These are phyloP conservation scores for Antheraea mylitta DNA, from an alignment of 1,140 invertebrate genomes.

Conservation along the genomic window DNA sequence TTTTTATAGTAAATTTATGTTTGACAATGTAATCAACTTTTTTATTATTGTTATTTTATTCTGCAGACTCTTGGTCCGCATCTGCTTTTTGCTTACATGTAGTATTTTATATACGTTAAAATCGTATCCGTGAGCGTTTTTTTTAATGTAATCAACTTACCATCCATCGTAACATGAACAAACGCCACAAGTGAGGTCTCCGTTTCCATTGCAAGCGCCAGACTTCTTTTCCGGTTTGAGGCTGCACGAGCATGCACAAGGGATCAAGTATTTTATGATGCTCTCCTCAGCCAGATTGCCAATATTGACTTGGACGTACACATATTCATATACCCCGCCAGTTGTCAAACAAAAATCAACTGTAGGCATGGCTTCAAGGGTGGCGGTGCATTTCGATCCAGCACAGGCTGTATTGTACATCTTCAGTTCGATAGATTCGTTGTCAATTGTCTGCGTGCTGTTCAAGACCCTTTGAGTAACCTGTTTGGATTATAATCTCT, in stretches of 20 bases:
- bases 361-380: conserved; percentile 26
- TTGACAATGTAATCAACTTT: conserved; percentile 50
- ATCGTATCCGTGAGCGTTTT: too few species aligned
- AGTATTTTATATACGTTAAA: too few species aligned
- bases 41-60: too few species aligned
- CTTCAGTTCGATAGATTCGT: neutral
- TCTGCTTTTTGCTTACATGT: too few species aligned
- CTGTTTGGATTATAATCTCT: conserved; percentile 15
- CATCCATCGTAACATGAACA: conserved; percentile 84
- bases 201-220: conserved; percentile 72
- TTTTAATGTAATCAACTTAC: conserved; percentile 72
- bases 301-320: conserved; percentile 35
- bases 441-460: conserved; percentile 38
- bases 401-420: conserved; percentile 14
- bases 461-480: conserved; percentile 28
- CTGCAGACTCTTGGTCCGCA: too few species aligned
- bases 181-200: conserved; percentile 84
- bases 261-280: conserved; percentile 44
- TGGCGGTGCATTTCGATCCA: conserved; percentile 27
- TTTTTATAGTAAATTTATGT: too few species aligned
- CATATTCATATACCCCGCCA: conserved; percentile 35
- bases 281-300: conserved; percentile 30
- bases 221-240: conserved; percentile 67
- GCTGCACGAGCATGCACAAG: conserved; percentile 71
- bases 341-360: conserved; percentile 37